Percentiles rank a stretch among this genome's conserved stretches.
Conservation (phyloP, 1,140 invertebrate genomes). For the Theocolax elegans region DNA sequence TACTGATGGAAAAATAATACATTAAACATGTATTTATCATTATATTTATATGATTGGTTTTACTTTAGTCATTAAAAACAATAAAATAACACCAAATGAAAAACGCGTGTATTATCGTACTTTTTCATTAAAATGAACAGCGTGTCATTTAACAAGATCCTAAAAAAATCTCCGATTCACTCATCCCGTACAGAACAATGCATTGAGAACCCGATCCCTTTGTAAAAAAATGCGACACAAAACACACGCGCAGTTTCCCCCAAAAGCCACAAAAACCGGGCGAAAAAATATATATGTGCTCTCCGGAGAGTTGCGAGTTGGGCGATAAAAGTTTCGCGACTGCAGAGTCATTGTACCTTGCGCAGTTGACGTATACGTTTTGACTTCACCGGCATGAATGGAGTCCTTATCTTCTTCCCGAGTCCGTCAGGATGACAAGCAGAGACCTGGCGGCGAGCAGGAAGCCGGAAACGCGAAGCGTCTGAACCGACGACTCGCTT, state of each 20-base stretch:
- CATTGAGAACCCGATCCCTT: neutral
- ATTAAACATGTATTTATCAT: too few species aligned
- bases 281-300: too few species aligned
- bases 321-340: constrained; percentile 50
- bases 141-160: too few species aligned
- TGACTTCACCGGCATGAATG: constrained; percentile 65
- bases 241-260: constrained; percentile 17
- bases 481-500: constrained; percentile 55
- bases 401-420: constrained; percentile 62
- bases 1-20: too few species aligned
- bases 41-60: too few species aligned
- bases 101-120: too few species aligned
- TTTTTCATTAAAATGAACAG: too few species aligned
- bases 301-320: too few species aligned
- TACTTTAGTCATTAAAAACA: too few species aligned
- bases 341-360: constrained; percentile 42
- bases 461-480: constrained; percentile 60
- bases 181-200: too few species aligned
- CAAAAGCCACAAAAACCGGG: constrained; percentile 41
- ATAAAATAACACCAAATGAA: too few species aligned
- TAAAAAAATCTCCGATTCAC: too few species aligned
- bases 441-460: constrained; percentile 54
- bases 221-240: neutral
- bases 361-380: constrained; percentile 56
- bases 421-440: constrained; percentile 57